Evolutionary conservation across 2,888 invertebrate genomes (phyloP).

Genomic region (Cheilosia urbana): DNA sequence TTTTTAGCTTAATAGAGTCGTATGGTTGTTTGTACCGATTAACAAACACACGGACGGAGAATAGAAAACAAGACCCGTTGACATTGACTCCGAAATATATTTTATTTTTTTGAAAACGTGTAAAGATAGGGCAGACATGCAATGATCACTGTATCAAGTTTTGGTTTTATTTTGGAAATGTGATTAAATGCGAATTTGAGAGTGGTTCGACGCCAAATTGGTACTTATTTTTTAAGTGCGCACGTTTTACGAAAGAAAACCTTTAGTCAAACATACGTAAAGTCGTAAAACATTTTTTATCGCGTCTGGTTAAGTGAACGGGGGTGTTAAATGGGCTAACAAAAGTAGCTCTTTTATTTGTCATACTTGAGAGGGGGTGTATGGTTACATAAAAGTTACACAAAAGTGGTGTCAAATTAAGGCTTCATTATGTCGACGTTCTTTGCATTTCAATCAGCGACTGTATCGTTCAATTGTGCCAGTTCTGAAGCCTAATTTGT

Average conservation of each 20-base stretch:
- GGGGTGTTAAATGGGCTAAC: slow-evolving; percentile 18
- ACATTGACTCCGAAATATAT: slow-evolving; percentile 61
- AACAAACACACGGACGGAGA: background rate
- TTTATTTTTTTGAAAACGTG: background rate
- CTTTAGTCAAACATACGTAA: background rate
- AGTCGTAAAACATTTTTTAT: slow-evolving; percentile 37
- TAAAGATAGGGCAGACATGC: slow-evolving; percentile 7
- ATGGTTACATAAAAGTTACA: slow-evolving; percentile 4
- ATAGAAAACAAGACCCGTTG: slow-evolving; percentile 29
- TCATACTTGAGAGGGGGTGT: slow-evolving; percentile 5
- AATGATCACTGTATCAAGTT: background rate
- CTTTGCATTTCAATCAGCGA: slow-evolving; percentile 1
- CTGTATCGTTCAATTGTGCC: background rate
- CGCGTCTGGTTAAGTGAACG: slow-evolving; percentile 4
- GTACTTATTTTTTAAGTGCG: background rate
- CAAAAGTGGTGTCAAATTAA: slow-evolving; percentile 19
- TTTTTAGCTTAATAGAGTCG: background rate
- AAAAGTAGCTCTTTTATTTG: slow-evolving; percentile 7
- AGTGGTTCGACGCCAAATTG: background rate
- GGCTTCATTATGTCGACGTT: background rate
- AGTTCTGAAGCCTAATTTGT: background rate
- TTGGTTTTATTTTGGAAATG: slow-evolving; percentile 18
- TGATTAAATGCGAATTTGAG: slow-evolving; percentile 1
- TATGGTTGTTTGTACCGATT: background rate
- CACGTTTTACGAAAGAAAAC: background rate